Evolutionary conservation across 1,140 invertebrate species (phyloP).

Genomic region (Chionoecetes opilio): DNA sequence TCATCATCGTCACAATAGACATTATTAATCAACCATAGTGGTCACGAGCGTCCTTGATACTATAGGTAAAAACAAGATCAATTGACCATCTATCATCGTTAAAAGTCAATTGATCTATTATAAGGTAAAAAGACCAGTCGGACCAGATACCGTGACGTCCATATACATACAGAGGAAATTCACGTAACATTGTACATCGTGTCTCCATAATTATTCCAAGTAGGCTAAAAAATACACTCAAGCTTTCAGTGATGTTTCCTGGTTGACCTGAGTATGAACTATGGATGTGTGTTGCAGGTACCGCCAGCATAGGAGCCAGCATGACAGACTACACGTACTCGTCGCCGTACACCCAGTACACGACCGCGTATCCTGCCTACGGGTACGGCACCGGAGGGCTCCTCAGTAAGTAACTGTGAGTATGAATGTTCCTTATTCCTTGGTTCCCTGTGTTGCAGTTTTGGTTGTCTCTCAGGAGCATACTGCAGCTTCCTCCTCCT

Average conservation of each 20-base stretch:
- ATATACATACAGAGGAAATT: background rate
- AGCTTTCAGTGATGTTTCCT: background rate
- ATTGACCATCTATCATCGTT: too few species aligned
- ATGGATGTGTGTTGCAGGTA: slow-evolving; percentile 79
- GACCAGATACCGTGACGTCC: background rate
- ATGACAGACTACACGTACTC: slow-evolving; percentile 89
- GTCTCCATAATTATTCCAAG: background rate
- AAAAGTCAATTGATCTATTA: too few species aligned
- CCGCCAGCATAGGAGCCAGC: slow-evolving; percentile 85
- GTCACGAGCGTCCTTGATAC: too few species aligned
- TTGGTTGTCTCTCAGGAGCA: background rate
- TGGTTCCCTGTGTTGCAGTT: slow-evolving; percentile 72
- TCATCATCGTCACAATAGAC: too few species aligned
- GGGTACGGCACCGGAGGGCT: slow-evolving; percentile 90
- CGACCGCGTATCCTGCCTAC: slow-evolving; percentile 89
- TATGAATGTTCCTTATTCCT: slow-evolving; percentile 85
- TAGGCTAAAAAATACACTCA: background rate
- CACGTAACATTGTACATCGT: background rate
- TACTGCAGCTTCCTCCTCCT: background rate
- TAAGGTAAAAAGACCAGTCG: too few species aligned
- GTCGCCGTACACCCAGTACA: slow-evolving; percentile 90
- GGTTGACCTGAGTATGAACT: background rate
- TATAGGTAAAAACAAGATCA: too few species aligned
- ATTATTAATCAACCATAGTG: too few species aligned
- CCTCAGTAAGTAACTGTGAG: slow-evolving; percentile 92